phyloP scores from a whole-genome alignment of 1,140 invertebrate genomes.

The Drosophila tropicalis region DNA sequence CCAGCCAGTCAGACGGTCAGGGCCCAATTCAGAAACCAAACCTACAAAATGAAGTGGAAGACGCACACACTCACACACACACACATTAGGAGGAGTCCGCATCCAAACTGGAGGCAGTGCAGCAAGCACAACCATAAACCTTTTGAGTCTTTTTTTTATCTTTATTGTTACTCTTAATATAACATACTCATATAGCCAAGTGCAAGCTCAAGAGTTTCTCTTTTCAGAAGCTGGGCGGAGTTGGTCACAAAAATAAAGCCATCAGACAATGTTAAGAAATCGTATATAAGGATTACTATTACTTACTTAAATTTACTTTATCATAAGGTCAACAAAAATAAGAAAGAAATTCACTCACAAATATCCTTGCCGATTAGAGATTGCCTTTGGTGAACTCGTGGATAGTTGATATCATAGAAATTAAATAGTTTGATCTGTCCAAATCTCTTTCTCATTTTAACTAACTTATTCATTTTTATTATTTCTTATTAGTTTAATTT shows the following conservation, averaged over 20 bases:
- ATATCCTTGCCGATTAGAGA: too few relatives aligned
- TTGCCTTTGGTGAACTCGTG: too few relatives aligned
- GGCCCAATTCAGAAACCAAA: constrained; percentile 33
- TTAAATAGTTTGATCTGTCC: too few relatives aligned
- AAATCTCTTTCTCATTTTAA: too few relatives aligned
- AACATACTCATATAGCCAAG: not conserved
- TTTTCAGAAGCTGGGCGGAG: not conserved
- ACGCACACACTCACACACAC: constrained; percentile 48
- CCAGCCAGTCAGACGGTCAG: constrained; percentile 74
- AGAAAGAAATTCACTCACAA: too few relatives aligned
- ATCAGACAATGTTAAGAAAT: not conserved
- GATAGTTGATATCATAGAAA: too few relatives aligned
- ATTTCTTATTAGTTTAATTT: too few relatives aligned
- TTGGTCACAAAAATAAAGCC: not conserved
- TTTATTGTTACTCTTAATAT: constrained; percentile 2
- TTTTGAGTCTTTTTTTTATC: constrained; percentile 3
- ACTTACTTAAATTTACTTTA: too few relatives aligned
- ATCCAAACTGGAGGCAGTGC: constrained; percentile 30
- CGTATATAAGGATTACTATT: not conserved
- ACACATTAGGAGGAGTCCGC: constrained; percentile 31
- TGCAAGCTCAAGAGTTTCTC: constrained; percentile 1
- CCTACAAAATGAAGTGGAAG: constrained; percentile 73
- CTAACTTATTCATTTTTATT: too few relatives aligned
- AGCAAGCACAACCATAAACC: constrained; percentile 10
- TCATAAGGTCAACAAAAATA: too few relatives aligned